Evolutionary conservation across 2,113 vertebrate species (phyloP).

Genomic region (Caretta caretta): DNA sequence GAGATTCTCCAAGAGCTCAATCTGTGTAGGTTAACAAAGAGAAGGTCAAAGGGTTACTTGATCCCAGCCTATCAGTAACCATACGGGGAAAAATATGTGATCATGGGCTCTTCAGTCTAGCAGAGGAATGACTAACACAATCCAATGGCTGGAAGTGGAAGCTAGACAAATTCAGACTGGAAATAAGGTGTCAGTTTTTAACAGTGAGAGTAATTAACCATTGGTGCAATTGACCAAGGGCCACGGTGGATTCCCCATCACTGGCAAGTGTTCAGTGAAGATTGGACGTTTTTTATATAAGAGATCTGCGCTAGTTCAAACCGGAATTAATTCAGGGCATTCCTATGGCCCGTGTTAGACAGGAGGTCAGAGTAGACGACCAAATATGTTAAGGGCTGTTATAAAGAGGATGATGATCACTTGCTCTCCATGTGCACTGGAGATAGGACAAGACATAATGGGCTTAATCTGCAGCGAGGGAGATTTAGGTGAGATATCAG

Average conservation of each 20-base stretch:
- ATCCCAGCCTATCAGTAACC: background rate
- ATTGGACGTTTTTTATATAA: background rate
- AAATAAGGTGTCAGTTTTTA: background rate
- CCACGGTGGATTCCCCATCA: background rate
- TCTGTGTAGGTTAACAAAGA: background rate
- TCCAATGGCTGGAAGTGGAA: background rate
- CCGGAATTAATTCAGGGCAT: background rate
- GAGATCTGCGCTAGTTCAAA: background rate
- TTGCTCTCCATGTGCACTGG: background rate
- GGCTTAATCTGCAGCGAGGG: background rate
- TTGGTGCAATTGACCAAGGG: background rate
- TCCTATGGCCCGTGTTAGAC: background rate
- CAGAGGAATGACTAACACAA: background rate
- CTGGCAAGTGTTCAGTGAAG: background rate
- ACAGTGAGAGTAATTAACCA: background rate
- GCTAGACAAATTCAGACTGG: background rate
- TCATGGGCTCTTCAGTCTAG: background rate
- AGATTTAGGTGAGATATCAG: background rate
- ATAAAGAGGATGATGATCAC: background rate
- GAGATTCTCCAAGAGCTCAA: background rate
- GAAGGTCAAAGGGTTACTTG: background rate
- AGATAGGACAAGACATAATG: background rate
- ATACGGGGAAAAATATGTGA: background rate
- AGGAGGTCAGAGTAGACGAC: background rate
- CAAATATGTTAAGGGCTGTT: background rate